These are phyloP conservation scores for Brachionus calyciflorus DNA, from an alignment of 1,140 invertebrate species.

Conservation along the genomic window DNA sequence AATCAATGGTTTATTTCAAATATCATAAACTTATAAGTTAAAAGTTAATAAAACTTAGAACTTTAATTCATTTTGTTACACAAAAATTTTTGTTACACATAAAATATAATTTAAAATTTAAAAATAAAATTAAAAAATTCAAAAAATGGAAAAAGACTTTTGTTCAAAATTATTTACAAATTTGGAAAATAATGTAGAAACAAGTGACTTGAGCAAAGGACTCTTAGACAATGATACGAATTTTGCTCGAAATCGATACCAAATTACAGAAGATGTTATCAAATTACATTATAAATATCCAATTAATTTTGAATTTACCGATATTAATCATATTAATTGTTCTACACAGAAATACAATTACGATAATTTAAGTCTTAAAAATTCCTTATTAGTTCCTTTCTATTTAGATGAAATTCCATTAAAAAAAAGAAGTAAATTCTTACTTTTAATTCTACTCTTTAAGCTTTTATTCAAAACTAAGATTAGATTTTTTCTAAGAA, in stretches of 20 bases:
- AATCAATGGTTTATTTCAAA: no score
- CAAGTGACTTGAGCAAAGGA: no score
- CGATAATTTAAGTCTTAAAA: not conserved
- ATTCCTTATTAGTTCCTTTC: not conserved
- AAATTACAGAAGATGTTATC: not conserved
- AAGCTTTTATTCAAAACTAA: no score
- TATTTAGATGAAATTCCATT: not conserved
- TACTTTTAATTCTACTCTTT: not conserved
- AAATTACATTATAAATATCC: conserved; percentile 26
- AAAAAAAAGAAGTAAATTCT: conserved; percentile 15
- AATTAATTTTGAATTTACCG: not conserved
- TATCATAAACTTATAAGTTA: no score
- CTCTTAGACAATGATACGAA: not conserved
- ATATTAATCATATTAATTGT: not conserved
- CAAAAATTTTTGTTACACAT: no score
- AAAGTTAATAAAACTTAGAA: no score
- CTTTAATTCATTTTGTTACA: no score
- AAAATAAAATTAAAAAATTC: not conserved
- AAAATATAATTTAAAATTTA: no score
- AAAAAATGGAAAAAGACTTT: conserved; percentile 22
- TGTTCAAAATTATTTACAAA: not conserved
- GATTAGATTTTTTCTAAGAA: not conserved
- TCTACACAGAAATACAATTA: conserved; percentile 1
- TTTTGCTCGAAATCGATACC: not conserved
- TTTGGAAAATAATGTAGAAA: not conserved